Conservation (phyloP, 2,113 vertebrate species). For the Dasyornis broadbenti region DNA sequence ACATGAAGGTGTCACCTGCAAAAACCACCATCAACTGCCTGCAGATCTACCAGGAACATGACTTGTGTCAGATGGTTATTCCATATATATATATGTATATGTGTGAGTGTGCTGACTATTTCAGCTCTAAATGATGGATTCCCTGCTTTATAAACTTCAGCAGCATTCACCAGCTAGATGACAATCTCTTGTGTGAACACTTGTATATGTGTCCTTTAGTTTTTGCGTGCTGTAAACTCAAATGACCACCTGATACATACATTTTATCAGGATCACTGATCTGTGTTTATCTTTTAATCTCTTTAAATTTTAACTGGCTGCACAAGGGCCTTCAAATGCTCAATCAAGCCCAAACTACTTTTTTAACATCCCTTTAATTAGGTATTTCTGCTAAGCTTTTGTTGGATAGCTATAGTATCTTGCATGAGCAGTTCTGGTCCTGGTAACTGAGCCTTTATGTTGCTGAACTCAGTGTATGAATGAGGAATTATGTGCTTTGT, state of each 20-base stretch:
- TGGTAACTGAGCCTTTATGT: neutral
- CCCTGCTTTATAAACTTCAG: neutral
- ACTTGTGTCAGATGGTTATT: neutral
- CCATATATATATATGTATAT: neutral
- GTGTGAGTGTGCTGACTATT: neutral
- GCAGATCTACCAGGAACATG: neutral
- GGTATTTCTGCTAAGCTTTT: neutral
- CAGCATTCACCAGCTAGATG: neutral
- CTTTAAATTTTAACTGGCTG: neutral
- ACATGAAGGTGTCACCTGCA: neutral
- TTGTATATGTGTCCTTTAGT: neutral
- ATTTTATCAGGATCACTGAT: neutral
- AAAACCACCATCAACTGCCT: neutral
- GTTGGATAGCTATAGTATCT: neutral
- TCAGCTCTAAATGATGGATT: neutral
- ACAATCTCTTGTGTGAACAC: neutral
- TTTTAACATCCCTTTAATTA: neutral
- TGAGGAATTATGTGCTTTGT: neutral
- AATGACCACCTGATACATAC: neutral
- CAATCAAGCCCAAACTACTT: neutral
- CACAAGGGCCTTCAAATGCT: neutral
- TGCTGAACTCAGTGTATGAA: neutral
- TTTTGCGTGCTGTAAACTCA: neutral
- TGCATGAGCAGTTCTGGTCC: neutral
- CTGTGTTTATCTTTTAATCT: neutral